Evolutionary conservation across 2,888 invertebrate species (phyloP), one percentile per base, ranked within the genome.

Genomic region (Molorchus minor): DNA sequence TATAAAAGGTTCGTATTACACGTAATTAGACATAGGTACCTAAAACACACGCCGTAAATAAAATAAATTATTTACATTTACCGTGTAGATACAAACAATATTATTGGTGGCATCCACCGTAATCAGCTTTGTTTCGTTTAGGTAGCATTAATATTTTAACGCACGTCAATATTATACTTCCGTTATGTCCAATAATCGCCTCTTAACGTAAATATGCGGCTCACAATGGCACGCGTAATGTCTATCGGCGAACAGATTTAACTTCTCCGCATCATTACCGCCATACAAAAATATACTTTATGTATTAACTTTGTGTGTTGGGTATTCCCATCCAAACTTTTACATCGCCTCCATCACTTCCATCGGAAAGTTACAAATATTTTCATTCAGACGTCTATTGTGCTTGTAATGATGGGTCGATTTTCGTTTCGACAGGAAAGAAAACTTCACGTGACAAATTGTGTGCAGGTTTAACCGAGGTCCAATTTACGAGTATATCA

Each of bases 181-280:
- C 29, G 29, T 44, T 44, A 44, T 15, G 12, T 13, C 12, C 49
- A 20, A 36, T 49, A 49, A 49, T 15, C 17, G 12, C 8, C n/a
- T 35, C 36, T 25, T 21, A 45, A 55, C 45, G 38, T 43, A 55
- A 54, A 53, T 21, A 30, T 16, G 41, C 16, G 19, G 44, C 56
- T 55, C 43, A 51, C 60, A 54, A 58, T 51, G 55, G 55, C 43
- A 57, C 43, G 49, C 41, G 44, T 55, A 44, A 25, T 61, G 61
- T 64, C 64, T 58, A 62, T 60, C 45, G 52, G 58, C 55, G 61
- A 66, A 65, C 62, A 65, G 63, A 66, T 65, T 68, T 63, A 68
- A 66, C 62, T 68, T 68, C 58, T 63, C 61, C 61, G 58, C 66
- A 56, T 68, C 68, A 68, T 68, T 68, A 64, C 61, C 58, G 58